Conservation (phyloP, 2,888 invertebrate species). For the Sinotaia quadrata region DNA sequence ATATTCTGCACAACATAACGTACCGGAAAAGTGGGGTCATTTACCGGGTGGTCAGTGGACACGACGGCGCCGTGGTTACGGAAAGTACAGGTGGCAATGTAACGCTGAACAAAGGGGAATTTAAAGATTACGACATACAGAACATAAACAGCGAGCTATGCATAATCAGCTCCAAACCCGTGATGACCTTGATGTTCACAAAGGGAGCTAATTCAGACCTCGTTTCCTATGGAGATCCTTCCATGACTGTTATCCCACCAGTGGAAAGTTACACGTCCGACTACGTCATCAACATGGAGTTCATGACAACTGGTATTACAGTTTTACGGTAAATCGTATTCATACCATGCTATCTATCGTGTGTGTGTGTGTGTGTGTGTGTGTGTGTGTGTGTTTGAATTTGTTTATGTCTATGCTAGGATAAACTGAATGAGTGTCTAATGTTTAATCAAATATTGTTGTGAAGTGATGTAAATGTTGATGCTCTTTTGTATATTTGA, state of each 20-base stretch:
- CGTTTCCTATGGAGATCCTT: constrained; percentile 9
- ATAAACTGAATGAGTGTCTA: too few species aligned
- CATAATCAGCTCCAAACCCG: neutral
- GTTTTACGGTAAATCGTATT: too few species aligned
- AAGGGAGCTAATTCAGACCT: neutral
- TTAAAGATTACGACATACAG: constrained; percentile 8
- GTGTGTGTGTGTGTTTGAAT: too few species aligned
- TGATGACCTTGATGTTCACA: constrained; percentile 17
- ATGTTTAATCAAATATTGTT: too few species aligned
- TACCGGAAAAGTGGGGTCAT: constrained; percentile 7
- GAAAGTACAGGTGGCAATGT: neutral
- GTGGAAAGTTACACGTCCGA: neutral
- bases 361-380: too few species aligned
- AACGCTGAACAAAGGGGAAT: constrained; percentile 14
- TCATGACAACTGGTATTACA: too few species aligned
- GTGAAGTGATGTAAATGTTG: too few species aligned
- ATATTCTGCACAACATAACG: constrained; percentile 10
- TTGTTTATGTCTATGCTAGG: too few species aligned
- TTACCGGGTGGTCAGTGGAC: constrained; percentile 13
- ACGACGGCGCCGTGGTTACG: neutral
- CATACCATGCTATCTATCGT: too few species aligned
- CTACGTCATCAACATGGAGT: constrained; percentile 9
- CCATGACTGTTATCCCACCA: neutral
- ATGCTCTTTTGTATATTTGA: too few species aligned
- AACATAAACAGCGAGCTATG: neutral